phyloP scores from a whole-genome alignment of 2,113 vertebrate genomes.

The Alligator mississippiensis region DNA sequence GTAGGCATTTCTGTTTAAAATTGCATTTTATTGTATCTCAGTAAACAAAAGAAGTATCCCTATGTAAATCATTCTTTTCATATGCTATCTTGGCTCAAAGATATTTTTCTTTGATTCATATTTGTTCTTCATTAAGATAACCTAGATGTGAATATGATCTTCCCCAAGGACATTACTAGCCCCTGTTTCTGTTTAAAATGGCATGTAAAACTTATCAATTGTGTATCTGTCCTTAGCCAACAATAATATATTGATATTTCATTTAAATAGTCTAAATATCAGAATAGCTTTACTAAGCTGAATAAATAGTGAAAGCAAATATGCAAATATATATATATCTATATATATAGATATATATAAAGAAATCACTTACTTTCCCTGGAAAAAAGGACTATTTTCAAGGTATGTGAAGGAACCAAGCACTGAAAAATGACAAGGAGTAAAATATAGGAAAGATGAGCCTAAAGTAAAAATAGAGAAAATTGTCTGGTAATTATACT shows the following conservation, averaged over 20 bases:
- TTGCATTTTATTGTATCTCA: neutral
- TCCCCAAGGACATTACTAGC: neutral
- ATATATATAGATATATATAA: neutral
- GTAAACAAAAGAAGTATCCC: neutral
- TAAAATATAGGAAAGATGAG: neutral
- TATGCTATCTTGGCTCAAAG: neutral
- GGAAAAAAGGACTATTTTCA: neutral
- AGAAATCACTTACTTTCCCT: accelerated
- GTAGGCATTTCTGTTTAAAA: neutral
- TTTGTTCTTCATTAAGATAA: neutral
- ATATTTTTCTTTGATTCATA: neutral
- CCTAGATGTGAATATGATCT: neutral
- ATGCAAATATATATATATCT: neutral
- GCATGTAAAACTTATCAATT: neutral
- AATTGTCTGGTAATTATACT: neutral
- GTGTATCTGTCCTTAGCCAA: neutral
- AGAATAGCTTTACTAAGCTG: neutral
- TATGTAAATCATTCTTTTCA: neutral
- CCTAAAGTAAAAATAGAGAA: neutral
- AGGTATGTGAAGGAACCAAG: neutral
- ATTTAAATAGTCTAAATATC: neutral
- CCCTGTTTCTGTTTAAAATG: neutral
- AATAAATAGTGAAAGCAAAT: neutral
- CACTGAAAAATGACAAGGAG: neutral
- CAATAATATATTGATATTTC: neutral